Base-by-base conservation (phyloP, 2,113 vertebrate species). In the Morone chrysops region DNA sequence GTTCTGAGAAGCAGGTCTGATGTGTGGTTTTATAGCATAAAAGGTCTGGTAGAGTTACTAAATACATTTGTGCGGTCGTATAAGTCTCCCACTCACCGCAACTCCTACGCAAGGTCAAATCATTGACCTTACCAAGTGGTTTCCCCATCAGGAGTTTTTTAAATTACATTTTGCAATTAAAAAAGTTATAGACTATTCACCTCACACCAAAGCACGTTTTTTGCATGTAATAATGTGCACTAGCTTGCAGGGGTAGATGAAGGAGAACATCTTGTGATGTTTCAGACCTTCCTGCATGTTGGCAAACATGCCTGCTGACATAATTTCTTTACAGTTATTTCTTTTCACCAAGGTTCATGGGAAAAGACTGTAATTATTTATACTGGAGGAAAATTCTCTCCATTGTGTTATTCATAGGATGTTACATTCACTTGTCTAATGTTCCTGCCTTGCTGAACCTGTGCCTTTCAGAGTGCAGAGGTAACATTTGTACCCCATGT, bases 391-490 rank as follows among this genome's bases (percentile, higher is more conserved):
- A 70, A 51, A 61, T 77, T 22, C 5, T 75, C 50, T 68, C 41
- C 12, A 4, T 25, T 54, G 50, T 83, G 50, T 36, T 74, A 60
- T 80, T 78, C 56, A 47, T 63, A 6, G 63, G 36, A 73, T 17
- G 41, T 31, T 25, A 38, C 70, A 73, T 76, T 83, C 43, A 36
- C 22, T 31, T 22, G 0, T 22, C 61, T 70, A 50, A 59, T 54
- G 70, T 67, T 17, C 48, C 59, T 43, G 50, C 18, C 54, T 71
- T 66, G 50, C 60, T 75, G 57, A 80, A 85, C 79, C 38, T 66
- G 22, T 38, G 51, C 41, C 36, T 51, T 43, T 62, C 20, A 68
- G 40, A 69, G 38, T n/a, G 51, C 67, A 53, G 40, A 65, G 36
- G 60, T 54, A 43, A 63, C 11, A 20, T 18, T 41, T 25, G 45